Evolutionary conservation across 2,797 vertebrate genomes (phyloP), one percentile per base, ranked within the genome.

Genomic region (Borostomias antarcticus): DNA sequence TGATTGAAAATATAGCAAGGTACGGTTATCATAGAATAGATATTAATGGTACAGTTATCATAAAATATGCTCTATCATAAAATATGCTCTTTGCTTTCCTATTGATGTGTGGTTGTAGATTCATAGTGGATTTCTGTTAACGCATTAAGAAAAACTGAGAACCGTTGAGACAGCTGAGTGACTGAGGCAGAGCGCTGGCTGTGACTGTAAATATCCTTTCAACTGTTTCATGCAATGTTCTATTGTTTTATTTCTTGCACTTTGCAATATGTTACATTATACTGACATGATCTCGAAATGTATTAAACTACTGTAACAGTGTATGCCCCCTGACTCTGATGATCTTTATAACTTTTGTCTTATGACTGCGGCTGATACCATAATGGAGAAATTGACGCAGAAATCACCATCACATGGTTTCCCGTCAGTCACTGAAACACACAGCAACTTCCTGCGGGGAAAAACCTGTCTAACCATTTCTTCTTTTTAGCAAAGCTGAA

Each of bases 391-490:
- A 54, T 4, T 29, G 8, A 15, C 10, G 10, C 13, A 23, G 21
- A 19, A 4, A 52, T 7, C 15, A 25, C 61, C 10, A 52, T 26
- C 33, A 68, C 33, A 47, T 2, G 2, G 4, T 56, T 83, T 85
- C 81, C 81, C 70, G 69, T 67, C 13, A 35, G 6, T 17, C 13
- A 11, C 35, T 37, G n/a, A 10, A 37, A 37, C 35, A 8, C 35
- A 37, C 7, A 2, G 35, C 35, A 37, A n/a, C n/a, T n/a, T n/a
- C n/a, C 69, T 52, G 25, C 47, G 17, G 25, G 66, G 54, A 21
- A 30, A 10, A 43, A 58, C 25, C 56, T 4, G 37, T 60, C 15
- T 51, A 63, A 74, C 74, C 75, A 78, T 81, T 87, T 87, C 86
- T 83, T 73, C 66, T 81, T 82, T n/a, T 58, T 33, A 11, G 30